Base-by-base conservation (phyloP, 2,888 invertebrate species). In the Embidobia sp. region DNA sequence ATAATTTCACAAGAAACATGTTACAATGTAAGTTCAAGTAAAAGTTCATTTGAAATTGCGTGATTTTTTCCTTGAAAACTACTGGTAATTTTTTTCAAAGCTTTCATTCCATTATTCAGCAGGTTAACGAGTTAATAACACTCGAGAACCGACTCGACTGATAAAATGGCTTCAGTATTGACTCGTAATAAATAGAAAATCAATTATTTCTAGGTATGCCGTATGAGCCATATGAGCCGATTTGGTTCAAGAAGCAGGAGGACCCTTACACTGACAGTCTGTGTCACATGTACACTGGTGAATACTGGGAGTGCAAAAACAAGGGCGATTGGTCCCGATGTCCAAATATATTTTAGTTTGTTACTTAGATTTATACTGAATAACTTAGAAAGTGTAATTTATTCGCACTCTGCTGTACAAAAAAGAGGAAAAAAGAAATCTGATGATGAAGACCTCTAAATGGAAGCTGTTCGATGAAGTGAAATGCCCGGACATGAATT, bases 281-380 rank as follows among this genome's bases (percentile, higher is more conserved):
- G 83, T 94, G 95, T 79, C 97, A 98, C 90, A 92, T 95, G 78
- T 98, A 94, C 91, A 95, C 93, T 83, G 94, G 95, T 81, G 94
- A 94, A 81, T 99, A 99, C 91, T 99, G 99, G 99, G 93, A 95
- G 75, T 93, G 94, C 90, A 99, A 99, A 91, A 93, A 93, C 81
- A 93, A 92, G 82, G 93, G 94, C 88, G 96, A 98, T 89, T 99
- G 99, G 98, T 90, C 92, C 64, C 91, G 90, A 84, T 98, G 98
- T 91, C 98, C 98, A 40, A 94, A 97, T 90, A 98, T 99, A 89
- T 98, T 94, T 92, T 94, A 89, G 85, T 83, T 79, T 63, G 73
- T 79, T 81, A 77, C 79, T 82, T 82, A 70, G 66, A 61, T 67
- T 72, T 67, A 37, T 67, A 77, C 55, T n/a, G 40, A 67, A 1